Conservation (phyloP, 1,140 invertebrate genomes). For the Tenebrio molitor region DNA sequence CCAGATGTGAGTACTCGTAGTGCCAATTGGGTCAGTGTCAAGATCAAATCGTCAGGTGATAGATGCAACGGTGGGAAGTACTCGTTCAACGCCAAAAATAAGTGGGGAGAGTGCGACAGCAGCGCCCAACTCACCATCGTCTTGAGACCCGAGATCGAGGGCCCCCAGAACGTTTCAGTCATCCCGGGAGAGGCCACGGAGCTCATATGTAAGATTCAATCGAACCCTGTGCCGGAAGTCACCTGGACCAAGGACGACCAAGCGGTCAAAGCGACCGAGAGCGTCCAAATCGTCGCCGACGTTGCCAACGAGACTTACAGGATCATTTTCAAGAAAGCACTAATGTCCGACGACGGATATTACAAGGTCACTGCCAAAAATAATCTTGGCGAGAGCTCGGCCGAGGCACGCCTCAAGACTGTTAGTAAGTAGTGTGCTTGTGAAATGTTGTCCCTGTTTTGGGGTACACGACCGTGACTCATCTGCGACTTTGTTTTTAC, state of each 20-base stretch:
- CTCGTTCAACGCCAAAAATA: constrained; percentile 82
- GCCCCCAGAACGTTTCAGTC: constrained; percentile 78
- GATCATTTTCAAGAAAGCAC: constrained; percentile 77
- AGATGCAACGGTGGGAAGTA: constrained; percentile 86
- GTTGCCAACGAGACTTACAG: constrained; percentile 75
- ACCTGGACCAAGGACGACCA: constrained; percentile 80
- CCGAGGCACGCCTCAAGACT: constrained; percentile 79
- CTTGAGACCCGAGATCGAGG: constrained; percentile 80
- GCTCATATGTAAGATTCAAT: constrained; percentile 79
- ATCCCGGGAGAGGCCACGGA: constrained; percentile 79
- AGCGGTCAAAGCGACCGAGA: constrained; percentile 71
- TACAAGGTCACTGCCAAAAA: constrained; percentile 85
- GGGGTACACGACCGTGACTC: constrained; percentile 31
- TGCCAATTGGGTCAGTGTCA: constrained; percentile 5
- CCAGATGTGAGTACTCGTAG: constrained; percentile 67
- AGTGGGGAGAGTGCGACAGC: constrained; percentile 79
- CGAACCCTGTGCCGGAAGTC: constrained; percentile 84
- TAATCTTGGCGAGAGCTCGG: constrained; percentile 78
- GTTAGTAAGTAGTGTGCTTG: constrained; percentile 75
- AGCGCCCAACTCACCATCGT: constrained; percentile 81
- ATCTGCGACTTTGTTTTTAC: constrained; percentile 53
- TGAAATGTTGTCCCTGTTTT: not conserved
- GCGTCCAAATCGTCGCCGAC: constrained; percentile 75
- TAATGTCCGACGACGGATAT: constrained; percentile 81
- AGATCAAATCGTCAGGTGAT: constrained; percentile 68